Base-by-base conservation (phyloP, 2,113 vertebrate species). In the Oceanites oceanicus region DNA sequence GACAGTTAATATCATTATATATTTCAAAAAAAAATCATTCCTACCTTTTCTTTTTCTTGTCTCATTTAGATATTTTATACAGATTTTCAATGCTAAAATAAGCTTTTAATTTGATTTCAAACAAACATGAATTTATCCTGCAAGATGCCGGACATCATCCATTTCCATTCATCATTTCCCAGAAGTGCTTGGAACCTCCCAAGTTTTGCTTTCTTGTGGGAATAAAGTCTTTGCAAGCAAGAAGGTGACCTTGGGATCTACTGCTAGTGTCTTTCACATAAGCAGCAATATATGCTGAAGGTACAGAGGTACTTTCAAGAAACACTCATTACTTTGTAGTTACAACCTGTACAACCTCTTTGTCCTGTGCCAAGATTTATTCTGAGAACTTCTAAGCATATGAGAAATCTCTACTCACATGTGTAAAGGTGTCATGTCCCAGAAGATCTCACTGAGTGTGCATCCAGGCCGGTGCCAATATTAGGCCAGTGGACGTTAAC, bases 241-340 rank as follows among this genome's bases (percentile, higher is more conserved):
- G 45, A 92, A 76, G 19, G 4, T 47, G n/a, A 42, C 62, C 36
- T 80, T 50, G 38, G 25, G 42, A 47, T 78, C 13, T 47, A 3
- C 25, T 66, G 5, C 22, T 40, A 10, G 21, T 34, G 9, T 32
- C 55, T 79, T 61, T 61, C 56, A 49, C 34, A 15, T 4, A 53
- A 47, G 56, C 55, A 88, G 34, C 55, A 73, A 26, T 11, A 32
- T 15, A 4, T 29, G 25, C n/a, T 47, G 83, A 74, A 58, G 21
- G 34, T 55, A 49, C 20, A 72, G 49, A 73, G 9, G 20, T 44
- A 18, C 67, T 74, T 55, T 30, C 26, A 34, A 59, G n/a, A 76
- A 76, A 9, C 0, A 1, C 21, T 61, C 0, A 0, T 82, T 30
- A 25, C 32, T 81, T 91, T 47, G n/a, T 22, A 55, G 13, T 53